phyloP scores from a whole-genome alignment of 2,797 vertebrate genomes.

The Microctenopoma stevenorrisi region DNA sequence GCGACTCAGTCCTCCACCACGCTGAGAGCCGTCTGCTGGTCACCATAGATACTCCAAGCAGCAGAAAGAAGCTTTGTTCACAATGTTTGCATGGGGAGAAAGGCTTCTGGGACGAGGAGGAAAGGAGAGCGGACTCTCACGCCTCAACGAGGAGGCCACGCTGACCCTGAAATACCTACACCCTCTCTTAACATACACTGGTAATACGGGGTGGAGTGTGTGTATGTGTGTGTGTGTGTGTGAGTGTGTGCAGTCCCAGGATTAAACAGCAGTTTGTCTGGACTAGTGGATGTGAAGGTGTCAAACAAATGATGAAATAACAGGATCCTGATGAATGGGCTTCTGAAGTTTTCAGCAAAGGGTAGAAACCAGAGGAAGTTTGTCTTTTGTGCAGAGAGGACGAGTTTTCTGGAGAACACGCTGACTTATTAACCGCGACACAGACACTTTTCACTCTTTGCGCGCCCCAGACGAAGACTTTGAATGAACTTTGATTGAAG shows the following conservation, averaged over 20 bases:
- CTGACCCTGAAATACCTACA: slow-evolving; percentile 67
- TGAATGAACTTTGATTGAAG: slow-evolving; percentile 1
- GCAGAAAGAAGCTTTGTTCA: slow-evolving; percentile 74
- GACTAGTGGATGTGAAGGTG: slow-evolving; percentile 30
- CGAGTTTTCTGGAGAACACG: background rate
- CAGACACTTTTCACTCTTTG: background rate
- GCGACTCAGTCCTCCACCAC: slow-evolving; percentile 39
- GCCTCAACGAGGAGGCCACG: slow-evolving; percentile 54
- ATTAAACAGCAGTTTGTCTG: slow-evolving; percentile 41
- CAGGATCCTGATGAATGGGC: background rate
- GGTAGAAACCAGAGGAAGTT: background rate
- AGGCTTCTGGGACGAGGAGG: slow-evolving; percentile 50
- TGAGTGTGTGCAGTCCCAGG: background rate
- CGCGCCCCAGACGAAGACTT: slow-evolving; percentile 14
- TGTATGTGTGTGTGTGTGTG: background rate
- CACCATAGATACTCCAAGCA: slow-evolving; percentile 68
- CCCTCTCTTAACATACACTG: slow-evolving; percentile 26
- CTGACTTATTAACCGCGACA: background rate
- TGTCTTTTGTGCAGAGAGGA: background rate
- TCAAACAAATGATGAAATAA: slow-evolving; percentile 23
- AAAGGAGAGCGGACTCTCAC: slow-evolving; percentile 67
- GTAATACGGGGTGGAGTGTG: slow-evolving; percentile 4
- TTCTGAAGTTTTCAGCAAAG: background rate
- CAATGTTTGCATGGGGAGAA: slow-evolving; percentile 66
- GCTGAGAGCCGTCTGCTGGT: slow-evolving; percentile 36